Conservation (phyloP, 2,113 vertebrate genomes). For the Solenodon paradoxus region DNA sequence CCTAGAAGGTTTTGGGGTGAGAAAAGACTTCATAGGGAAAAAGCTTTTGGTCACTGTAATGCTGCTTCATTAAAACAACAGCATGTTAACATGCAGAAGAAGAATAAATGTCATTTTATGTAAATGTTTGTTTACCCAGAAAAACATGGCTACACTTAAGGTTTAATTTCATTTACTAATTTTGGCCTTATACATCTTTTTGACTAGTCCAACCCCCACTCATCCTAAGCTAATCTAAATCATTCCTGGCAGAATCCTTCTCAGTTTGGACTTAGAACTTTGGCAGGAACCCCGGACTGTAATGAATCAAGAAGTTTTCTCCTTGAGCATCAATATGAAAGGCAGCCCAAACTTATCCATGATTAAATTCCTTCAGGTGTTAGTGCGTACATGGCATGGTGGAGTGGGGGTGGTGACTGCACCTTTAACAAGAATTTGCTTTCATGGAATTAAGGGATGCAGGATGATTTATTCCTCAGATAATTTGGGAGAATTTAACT, state of each 20-base stretch:
- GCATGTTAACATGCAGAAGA: background rate
- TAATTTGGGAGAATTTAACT: background rate
- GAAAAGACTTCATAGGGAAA: background rate
- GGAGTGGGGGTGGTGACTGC: background rate
- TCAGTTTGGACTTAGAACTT: background rate
- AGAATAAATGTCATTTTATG: background rate
- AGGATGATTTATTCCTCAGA: background rate
- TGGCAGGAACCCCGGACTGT: background rate
- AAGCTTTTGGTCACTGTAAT: background rate
- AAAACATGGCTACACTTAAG: conserved; percentile 2
- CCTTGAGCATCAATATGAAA: background rate
- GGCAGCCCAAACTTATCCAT: background rate
- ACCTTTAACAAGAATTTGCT: background rate
- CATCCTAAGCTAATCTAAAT: background rate
- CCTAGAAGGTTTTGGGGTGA: background rate
- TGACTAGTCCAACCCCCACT: background rate
- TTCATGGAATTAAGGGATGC: background rate
- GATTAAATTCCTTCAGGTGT: background rate
- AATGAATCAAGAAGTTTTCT: background rate
- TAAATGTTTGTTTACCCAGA: background rate
- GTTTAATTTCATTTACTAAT: conserved; percentile 2
- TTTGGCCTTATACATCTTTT: background rate
- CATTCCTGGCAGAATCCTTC: background rate
- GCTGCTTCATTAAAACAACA: background rate
- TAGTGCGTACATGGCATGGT: background rate